Percentiles rank a stretch among this genome's conserved stretches.
Conservation (phyloP, 2,113 vertebrate genomes). For the Zosterops hypoxanthus region DNA sequence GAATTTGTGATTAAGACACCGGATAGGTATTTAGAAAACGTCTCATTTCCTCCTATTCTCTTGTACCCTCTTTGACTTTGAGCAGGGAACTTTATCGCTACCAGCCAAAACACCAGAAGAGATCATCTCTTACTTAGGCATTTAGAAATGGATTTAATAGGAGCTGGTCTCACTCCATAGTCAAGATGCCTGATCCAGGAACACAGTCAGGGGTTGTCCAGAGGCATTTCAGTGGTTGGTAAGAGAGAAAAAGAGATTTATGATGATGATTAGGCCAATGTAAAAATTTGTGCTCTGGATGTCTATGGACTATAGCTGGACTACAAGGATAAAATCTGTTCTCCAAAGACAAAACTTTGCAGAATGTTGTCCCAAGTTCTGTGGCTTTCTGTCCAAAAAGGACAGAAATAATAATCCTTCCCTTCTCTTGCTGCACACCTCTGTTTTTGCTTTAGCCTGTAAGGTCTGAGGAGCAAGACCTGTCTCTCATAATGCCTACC, state of each 20-base stretch:
- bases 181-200: not conserved
- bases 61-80: not conserved
- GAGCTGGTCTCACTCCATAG: not conserved
- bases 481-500: not conserved
- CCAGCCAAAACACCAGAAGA: not conserved
- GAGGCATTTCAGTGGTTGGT: not conserved
- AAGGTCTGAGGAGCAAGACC: not conserved
- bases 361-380: not conserved
- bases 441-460: not conserved
- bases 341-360: not conserved
- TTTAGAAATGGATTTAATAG: not conserved
- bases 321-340: not conserved
- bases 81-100: not conserved
- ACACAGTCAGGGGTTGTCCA: accelerated
- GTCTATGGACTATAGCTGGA: not conserved
- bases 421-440: not conserved
- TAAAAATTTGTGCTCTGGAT: not conserved
- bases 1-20: not conserved
- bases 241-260: not conserved
- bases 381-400: not conserved
- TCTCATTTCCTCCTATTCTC: not conserved
- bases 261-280: not conserved
- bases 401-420: not conserved
- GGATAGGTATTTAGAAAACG: not conserved
- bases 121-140: not conserved